A percentile compares a stretch with the other conserved stretches of the same genome.
Evolutionary conservation across 2,797 vertebrate genomes (phyloP).

Genomic region (Acrocephalus scirpaceus): DNA sequence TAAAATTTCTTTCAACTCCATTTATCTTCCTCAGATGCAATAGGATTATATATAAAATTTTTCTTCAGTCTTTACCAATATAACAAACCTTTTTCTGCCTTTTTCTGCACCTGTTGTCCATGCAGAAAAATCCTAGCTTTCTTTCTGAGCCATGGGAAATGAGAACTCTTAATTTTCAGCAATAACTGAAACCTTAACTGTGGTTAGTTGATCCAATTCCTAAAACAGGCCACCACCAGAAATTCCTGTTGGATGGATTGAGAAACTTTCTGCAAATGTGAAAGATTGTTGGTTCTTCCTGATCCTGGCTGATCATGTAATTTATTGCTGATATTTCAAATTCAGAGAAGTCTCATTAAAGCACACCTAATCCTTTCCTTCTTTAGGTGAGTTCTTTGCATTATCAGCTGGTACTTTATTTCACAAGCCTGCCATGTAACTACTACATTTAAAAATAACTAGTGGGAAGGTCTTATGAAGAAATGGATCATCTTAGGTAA

Average conservation of each 20-base stretch:
- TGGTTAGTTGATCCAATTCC: not conserved
- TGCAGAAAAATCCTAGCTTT: not conserved
- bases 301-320: not conserved
- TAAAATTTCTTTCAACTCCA: slow-evolving; percentile 41
- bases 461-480: slow-evolving; percentile 56
- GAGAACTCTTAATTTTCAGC: not conserved
- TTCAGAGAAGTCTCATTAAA: slow-evolving; percentile 29
- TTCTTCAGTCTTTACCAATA: not conserved
- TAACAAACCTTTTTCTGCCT: not conserved
- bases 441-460: slow-evolving; percentile 72
- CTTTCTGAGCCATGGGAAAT: not conserved
- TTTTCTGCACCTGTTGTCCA: not conserved
- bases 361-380: slow-evolving; percentile 26
- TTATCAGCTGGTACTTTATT: slow-evolving; percentile 25
- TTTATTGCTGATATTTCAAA: not conserved
- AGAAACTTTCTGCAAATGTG: not conserved
- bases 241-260: not conserved
- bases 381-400: slow-evolving; percentile 26
- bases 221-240: not conserved
- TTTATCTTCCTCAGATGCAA: slow-evolving; percentile 28
- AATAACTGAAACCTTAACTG: not conserved
- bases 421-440: slow-evolving; percentile 61
- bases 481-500: slow-evolving; percentile 64
- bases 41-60: not conserved
- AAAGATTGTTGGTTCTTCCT: not conserved